Evolutionary conservation across 1,140 invertebrate genomes (phyloP).

Genomic region (Papilio aristodemus): DNA sequence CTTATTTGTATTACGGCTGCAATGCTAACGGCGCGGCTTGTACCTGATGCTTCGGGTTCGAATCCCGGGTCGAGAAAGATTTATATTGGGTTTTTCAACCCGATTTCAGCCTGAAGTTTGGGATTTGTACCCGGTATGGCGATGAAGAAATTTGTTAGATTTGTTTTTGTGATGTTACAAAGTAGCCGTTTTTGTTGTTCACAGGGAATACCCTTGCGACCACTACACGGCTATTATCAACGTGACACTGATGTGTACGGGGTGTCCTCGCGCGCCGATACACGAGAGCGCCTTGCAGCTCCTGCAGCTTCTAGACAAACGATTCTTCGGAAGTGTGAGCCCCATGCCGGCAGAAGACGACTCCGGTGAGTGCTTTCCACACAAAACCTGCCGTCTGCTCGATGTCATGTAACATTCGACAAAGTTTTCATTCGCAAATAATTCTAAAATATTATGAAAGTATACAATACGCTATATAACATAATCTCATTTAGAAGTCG

Average conservation of each 20-base stretch:
- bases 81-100: too few species aligned
- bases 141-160: too few species aligned
- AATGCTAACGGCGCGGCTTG: too few species aligned
- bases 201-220: conserved; percentile 98
- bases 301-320: conserved; percentile 94
- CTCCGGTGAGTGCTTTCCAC: conserved; percentile 75
- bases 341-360: conserved; percentile 86
- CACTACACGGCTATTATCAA: conserved; percentile 99
- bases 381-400: neutral
- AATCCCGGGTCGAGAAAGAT: too few species aligned
- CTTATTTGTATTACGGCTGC: too few species aligned
- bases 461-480: too few species aligned
- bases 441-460: too few species aligned
- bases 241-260: conserved; percentile 97
- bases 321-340: conserved; percentile 94
- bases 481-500: too few species aligned
- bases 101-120: too few species aligned
- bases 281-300: conserved; percentile 96
- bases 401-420: neutral
- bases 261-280: conserved; percentile 93
- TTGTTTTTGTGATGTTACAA: neutral
- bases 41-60: too few species aligned
- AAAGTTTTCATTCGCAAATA: neutral
- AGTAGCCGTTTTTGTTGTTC: conserved; percentile 34
- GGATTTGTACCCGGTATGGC: too few species aligned